phyloP scores from a whole-genome alignment of 2,797 vertebrate species.

The Moxostoma hubbsi region DNA sequence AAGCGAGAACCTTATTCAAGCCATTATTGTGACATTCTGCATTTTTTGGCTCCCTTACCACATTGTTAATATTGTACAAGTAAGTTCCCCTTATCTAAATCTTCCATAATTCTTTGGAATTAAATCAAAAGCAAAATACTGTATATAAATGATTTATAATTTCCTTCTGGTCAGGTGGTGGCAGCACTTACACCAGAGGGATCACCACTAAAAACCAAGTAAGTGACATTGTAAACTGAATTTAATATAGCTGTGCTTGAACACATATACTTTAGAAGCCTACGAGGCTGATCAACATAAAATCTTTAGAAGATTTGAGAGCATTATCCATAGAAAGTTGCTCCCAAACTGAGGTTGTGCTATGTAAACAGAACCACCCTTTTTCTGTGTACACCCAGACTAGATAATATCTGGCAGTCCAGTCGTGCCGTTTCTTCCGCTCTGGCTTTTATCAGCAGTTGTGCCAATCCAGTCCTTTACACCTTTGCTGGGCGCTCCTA shows the following conservation, averaged over 20 bases:
- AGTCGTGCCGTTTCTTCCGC: constrained; percentile 72
- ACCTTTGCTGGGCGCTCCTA: constrained; percentile 84
- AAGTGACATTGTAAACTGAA: background rate
- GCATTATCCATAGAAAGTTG: background rate
- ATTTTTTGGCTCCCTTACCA: constrained; percentile 90
- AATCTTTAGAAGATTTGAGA: background rate
- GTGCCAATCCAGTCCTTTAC: constrained; percentile 86
- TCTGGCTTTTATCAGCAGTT: constrained; percentile 88
- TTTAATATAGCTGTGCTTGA: background rate
- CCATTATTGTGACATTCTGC: constrained; percentile 85
- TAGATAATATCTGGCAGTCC: constrained; percentile 36
- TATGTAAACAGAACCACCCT: background rate
- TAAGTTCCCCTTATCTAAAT: constrained; percentile 48
- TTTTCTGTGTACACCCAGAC: constrained; percentile 56
- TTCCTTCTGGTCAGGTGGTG: constrained; percentile 41
- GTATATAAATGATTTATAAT: background rate
- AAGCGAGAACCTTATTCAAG: constrained; percentile 86
- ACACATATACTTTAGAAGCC: background rate
- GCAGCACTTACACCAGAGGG: constrained; percentile 13
- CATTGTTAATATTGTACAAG: constrained; percentile 82
- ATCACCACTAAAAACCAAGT: background rate
- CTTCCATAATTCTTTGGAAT: background rate
- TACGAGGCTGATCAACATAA: background rate
- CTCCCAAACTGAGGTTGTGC: background rate
- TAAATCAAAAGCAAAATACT: background rate